Base-by-base conservation (phyloP, 2,888 invertebrate species). In the Eubasilissa splendida region DNA sequence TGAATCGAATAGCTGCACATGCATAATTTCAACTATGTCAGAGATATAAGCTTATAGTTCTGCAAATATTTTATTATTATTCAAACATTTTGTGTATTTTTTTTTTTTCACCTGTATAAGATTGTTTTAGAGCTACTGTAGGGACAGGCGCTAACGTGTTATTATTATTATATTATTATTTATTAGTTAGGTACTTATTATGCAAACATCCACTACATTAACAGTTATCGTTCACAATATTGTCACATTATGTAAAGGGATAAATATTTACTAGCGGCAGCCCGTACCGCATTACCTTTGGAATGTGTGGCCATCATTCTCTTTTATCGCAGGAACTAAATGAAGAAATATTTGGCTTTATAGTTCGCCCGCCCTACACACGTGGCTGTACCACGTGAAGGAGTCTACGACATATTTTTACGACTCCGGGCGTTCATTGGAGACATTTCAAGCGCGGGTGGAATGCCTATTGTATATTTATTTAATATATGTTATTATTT, bases 341-440 rank as follows among this genome's bases (percentile, higher is more conserved):
- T 68, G 68, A 68, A 68, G 68, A 68, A 68, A 68, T 68, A 52
- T 68, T 50, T 68, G 52, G 52, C 50, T 68, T 68, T 52, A 68
- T 68, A 68, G 68, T 12, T 52, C 50, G 9, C 50, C 68, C 68
- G 12, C 68, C 68, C 14, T 4, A 50, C 14, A 50, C 68, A 68
- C 68, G 68, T 68, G 68, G 68, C n/a, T 9, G 4, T n/a, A 4
- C 33, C 68, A 68, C 68, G 68, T 68, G 68, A 14, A 50, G 50
- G 33, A 68, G n/a, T 50, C n/a, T 50, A 14, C 68, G 68, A 50
- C 68, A 68, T 14, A 52, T 8, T 68, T 68, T 68, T 68, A 68
- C 50, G 52, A 14, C 66, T 31, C 66, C 4, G 42, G 11, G 11
- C 65, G 65, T 22, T 65, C 65, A 42, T 33, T 12, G 65, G 10